phyloP scores from a whole-genome alignment of 37 sponge, comb jelly and placozoan species.

The Eunapius fragilis region DNA sequence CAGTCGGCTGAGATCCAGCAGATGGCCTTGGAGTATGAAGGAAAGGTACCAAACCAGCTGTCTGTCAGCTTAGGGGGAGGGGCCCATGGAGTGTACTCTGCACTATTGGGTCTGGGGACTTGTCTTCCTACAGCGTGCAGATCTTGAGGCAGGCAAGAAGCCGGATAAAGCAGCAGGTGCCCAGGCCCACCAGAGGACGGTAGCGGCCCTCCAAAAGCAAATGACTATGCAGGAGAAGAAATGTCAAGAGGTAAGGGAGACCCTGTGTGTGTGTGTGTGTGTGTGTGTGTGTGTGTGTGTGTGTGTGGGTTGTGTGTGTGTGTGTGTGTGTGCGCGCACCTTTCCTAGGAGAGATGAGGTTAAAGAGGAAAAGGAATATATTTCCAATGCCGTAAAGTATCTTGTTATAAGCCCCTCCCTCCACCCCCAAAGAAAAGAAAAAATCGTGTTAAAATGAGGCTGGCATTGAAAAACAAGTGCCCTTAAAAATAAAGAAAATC shows the following conservation, averaged over 20 bases:
- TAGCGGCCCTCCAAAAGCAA: slow-evolving; percentile 79
- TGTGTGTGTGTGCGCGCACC: no score
- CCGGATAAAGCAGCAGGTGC: slow-evolving; percentile 65
- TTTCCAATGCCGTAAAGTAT: no score
- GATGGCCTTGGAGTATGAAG: slow-evolving; percentile 86
- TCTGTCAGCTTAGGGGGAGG: background rate
- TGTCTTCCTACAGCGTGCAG: slow-evolving; percentile 53
- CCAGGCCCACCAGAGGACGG: slow-evolving; percentile 78
- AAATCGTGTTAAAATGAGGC: no score
- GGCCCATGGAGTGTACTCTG: background rate
- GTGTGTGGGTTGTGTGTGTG: no score
- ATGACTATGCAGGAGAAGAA: slow-evolving; percentile 69
- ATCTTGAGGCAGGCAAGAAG: slow-evolving; percentile 62
- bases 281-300: no score
- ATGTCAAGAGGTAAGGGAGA: slow-evolving; percentile 67
- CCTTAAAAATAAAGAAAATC: no score
- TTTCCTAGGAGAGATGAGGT: no score
- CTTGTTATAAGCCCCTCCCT: no score
- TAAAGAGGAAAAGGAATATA: no score
- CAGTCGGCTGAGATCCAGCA: slow-evolving; percentile 88
- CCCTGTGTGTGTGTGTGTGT: no score
- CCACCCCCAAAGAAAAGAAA: no score
- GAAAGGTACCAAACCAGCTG: slow-evolving; percentile 51
- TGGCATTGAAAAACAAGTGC: no score
- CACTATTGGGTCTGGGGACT: background rate